Conservation (phyloP, 1,140 invertebrate species). For the Drosophila baimaii region DNA sequence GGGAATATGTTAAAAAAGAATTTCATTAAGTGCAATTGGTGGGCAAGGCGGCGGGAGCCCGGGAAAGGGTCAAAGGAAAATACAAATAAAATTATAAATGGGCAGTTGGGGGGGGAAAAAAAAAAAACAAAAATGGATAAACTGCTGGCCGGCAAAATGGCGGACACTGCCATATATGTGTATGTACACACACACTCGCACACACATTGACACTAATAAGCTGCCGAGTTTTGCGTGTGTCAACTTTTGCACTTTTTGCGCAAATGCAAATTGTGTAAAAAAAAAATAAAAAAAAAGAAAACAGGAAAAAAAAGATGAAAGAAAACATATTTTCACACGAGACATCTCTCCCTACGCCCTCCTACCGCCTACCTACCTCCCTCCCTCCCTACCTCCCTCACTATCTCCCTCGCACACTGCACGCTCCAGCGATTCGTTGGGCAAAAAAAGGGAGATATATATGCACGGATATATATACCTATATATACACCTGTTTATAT, state of each 20-base stretch:
- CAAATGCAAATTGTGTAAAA: conserved; percentile 80
- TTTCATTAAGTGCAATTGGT: conserved; percentile 75
- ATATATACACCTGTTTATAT: conserved; percentile 28
- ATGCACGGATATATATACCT: conserved; percentile 10
- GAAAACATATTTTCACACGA: conserved; percentile 72
- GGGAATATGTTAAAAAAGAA: conserved; percentile 56
- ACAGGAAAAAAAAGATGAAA: conserved; percentile 54
- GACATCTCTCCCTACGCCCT: conserved; percentile 22
- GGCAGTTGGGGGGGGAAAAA: too few species aligned
- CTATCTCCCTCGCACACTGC: conserved; percentile 37
- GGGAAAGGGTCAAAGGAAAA: conserved; percentile 32
- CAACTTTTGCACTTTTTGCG: conserved; percentile 80
- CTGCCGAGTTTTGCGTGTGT: conserved; percentile 67
- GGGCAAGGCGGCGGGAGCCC: not conserved
- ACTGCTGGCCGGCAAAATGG: conserved; percentile 71
- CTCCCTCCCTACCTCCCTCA: not conserved
- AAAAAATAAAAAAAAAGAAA: not conserved
- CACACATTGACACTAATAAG: conserved; percentile 49
- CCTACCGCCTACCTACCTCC: not conserved
- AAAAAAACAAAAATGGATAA: conserved; percentile 29
- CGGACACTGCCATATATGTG: conserved; percentile 41
- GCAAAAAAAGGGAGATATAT: conserved; percentile 34
- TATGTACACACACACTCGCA: conserved; percentile 18
- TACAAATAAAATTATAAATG: conserved; percentile 52
- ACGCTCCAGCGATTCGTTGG: conserved; percentile 72